phyloP scores from a whole-genome alignment of 2,113 vertebrate species.

The Scortum barcoo region DNA sequence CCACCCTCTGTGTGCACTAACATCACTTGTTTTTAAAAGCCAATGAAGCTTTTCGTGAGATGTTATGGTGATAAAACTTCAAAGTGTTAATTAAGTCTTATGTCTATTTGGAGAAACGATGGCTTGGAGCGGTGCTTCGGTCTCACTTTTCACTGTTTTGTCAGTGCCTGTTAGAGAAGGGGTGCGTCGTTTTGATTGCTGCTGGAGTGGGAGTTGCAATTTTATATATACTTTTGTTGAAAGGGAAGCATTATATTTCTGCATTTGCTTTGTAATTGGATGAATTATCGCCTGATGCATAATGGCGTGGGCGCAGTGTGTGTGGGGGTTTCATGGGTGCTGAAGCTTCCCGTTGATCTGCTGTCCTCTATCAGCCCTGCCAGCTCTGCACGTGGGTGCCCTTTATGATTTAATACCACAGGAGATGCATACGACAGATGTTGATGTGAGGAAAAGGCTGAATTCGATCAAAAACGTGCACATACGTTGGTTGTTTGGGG shows the following conservation, averaged over 20 bases:
- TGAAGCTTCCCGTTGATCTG: not conserved
- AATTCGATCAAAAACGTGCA: too few relatives aligned
- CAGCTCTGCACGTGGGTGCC: slow-evolving; percentile 13
- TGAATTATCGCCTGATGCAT: not conserved
- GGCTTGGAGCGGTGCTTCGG: not conserved
- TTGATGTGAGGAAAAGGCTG: not conserved
- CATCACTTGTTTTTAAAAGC: not conserved
- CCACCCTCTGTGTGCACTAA: too few relatives aligned
- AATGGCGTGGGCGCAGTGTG: not conserved
- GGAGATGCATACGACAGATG: not conserved
- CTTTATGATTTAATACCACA: not conserved
- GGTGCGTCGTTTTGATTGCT: not conserved
- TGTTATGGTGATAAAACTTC: not conserved
- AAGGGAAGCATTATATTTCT: not conserved
- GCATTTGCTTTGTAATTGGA: not conserved
- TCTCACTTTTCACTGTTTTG: not conserved
- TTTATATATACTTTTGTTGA: slow-evolving; percentile 15
- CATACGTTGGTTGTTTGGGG: too few relatives aligned
- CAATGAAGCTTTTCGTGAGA: not conserved
- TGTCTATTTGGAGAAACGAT: not conserved
- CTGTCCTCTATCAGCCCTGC: slow-evolving; percentile 18
- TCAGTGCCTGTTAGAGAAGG: not conserved
- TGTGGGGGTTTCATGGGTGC: not conserved
- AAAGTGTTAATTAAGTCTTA: not conserved
- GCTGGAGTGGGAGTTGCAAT: not conserved